Conservation (phyloP, 2,888 invertebrate species). For the Volucella inflata region DNA sequence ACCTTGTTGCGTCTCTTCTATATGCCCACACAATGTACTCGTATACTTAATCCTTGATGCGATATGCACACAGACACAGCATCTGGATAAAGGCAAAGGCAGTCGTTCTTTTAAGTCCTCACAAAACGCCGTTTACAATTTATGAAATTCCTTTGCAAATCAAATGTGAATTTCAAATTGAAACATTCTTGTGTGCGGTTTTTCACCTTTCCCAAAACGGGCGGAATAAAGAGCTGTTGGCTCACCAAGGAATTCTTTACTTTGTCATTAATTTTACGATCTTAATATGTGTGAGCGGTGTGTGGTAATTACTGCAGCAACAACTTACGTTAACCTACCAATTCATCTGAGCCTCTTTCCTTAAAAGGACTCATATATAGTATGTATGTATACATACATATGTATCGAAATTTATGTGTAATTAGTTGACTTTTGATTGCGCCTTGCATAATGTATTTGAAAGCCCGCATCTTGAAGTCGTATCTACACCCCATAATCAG, state of each 20-base stretch:
- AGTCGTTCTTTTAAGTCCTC: neutral
- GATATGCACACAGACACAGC: neutral
- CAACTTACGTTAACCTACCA: neutral
- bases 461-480: neutral
- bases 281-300: slow-evolving; percentile 41
- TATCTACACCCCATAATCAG: neutral
- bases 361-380: no score
- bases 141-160: slow-evolving; percentile 64
- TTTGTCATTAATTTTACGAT: slow-evolving; percentile 55
- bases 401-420: slow-evolving; percentile 46
- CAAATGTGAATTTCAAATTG: slow-evolving; percentile 65
- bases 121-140: slow-evolving; percentile 34
- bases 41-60: neutral
- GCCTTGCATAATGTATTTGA: slow-evolving; percentile 51
- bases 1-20: slow-evolving; percentile 38
- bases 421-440: slow-evolving; percentile 69
- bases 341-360: no score
- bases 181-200: slow-evolving; percentile 65
- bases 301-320: slow-evolving; percentile 60
- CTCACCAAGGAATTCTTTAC: slow-evolving; percentile 44
- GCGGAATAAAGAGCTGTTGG: neutral
- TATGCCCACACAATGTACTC: slow-evolving; percentile 6
- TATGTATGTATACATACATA: no score
- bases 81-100: neutral
- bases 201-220: neutral